Base-by-base conservation (phyloP, 1,140 invertebrate species). In the Rhyzopertha dominica region DNA sequence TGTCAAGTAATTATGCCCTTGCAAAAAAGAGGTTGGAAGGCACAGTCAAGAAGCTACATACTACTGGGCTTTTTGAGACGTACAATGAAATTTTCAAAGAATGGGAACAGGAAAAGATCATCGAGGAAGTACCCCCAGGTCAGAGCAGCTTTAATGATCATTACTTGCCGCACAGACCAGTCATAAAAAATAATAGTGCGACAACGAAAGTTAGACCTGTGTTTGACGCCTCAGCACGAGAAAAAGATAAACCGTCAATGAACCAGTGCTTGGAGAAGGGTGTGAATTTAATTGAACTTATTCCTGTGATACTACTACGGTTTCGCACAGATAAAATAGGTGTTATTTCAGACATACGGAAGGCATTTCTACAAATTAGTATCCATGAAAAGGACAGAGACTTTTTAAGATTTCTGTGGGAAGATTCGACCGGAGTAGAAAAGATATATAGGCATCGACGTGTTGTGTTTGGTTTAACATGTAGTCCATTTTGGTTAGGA, bases 181-280 rank as follows among this genome's bases (percentile, higher is more conserved):
- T 56, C 8, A 37, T 54, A 4, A 56, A 54, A 35, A 25, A 37
- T 9, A 19, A 26, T n/a, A 47, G 42, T 14, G 32, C 30, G 8
- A 58, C 51, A 1, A 56, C 50, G 1, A 29, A 26, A 14, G 19
- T 56, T 4, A 14, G 53, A 8, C 51, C 53, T 1, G 47, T 58
- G 12, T 58, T 49, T 28, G 53, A 58, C 34, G 53, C 51, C 5
- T 47, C 62, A 1, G 56, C 63, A 3, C 26, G 38, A n/a, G 53
- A 51, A 17, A 26, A 35, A 18, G 43, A 40, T 23, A 36, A 47
- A 10, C 51, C 58, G 5, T 67, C 66, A 0, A 49, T 68, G 5
- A 71, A 70, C 49, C 42, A 66, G n/a, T 70, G 60, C 43, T 36
- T 68, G 3, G 59, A 66, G 22, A 65, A 61, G 17, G 57, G 61